Base-by-base conservation (phyloP, 2,113 vertebrate species). In the Gobio gobio region DNA sequence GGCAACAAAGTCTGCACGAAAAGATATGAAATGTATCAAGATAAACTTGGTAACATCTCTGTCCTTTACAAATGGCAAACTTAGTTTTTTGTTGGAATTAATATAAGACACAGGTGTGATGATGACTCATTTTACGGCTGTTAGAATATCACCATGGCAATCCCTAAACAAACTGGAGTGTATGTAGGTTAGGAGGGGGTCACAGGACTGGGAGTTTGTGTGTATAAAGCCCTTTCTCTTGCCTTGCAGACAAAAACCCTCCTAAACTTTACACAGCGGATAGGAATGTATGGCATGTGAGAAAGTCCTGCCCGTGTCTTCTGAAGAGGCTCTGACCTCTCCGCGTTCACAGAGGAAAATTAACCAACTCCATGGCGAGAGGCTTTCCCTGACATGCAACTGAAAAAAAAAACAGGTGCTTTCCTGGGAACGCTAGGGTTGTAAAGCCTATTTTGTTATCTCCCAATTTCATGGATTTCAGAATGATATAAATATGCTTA, bases 241-340 rank as follows among this genome's bases (percentile, higher is more conserved):
- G 33, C n/a, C 33, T 12, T 36, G 3, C 49, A 45, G 40, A 85
- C 84, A 80, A 72, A 80, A 61, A 70, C 89, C 90, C 86, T 91
- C 90, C 92, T 94, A 95, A 94, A 93, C 94, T 95, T 94, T 94
- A 91, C 94, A 95, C 92, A 94, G 92, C 92, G 88, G 92, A 94
- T 91, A 93, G 93, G 96, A 97, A 98, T 96, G 95, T 89, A 89
- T 91, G 93, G 95, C 92, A 97, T 93, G 94, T 87, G 0, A 89
- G 92, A 91, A 88, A 80, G 85, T 89, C 91, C 93, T 91, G 86
- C 88, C 87, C 83, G 91, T 90, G 91, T 83, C 92, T 94, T 95
- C 92, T 95, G 90, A 96, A 95, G 94, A 84, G 89, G 90, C 88
- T 63, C 79, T 93, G 92, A 94, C 49, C 29, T 49, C 45, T n/a